phyloP scores from a whole-genome alignment of 2,113 vertebrate genomes.

The Scytalopus superciliaris region DNA sequence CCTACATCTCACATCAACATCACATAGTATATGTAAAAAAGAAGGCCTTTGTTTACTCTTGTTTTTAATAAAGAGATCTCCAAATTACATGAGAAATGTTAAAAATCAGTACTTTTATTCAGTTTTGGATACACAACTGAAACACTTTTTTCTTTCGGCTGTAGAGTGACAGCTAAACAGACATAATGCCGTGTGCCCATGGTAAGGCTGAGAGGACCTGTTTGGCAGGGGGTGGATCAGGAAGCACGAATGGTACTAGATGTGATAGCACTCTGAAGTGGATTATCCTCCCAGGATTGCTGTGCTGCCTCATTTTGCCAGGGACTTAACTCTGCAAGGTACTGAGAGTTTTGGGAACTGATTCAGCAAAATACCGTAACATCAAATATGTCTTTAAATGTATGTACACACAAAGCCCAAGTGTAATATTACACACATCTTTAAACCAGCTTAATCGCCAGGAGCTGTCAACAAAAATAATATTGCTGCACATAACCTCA shows the following conservation, averaged over 20 bases:
- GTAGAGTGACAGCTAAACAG: not conserved
- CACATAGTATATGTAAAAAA: not conserved
- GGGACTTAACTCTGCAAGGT: not conserved
- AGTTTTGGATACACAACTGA: not conserved
- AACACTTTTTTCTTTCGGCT: not conserved
- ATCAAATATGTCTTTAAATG: not conserved
- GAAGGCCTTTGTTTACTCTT: not conserved
- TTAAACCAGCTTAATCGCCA: not conserved
- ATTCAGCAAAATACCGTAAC: not conserved
- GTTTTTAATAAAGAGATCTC: not conserved
- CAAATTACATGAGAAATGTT: not conserved
- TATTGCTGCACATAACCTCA: not conserved
- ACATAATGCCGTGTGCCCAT: not conserved
- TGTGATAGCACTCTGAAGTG: not conserved
- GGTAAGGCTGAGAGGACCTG: not conserved
- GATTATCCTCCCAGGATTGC: not conserved
- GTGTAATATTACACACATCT: not conserved
- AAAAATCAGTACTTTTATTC: not conserved
- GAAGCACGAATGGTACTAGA: not conserved
- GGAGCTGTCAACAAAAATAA: not conserved
- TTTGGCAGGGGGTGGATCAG: not conserved
- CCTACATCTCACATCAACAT: not conserved
- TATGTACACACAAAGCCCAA: not conserved
- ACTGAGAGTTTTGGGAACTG: fast-evolving
- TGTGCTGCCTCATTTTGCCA: not conserved